Conservation (phyloP, 2,797 vertebrate genomes). For the Acridotheres tristis region DNA sequence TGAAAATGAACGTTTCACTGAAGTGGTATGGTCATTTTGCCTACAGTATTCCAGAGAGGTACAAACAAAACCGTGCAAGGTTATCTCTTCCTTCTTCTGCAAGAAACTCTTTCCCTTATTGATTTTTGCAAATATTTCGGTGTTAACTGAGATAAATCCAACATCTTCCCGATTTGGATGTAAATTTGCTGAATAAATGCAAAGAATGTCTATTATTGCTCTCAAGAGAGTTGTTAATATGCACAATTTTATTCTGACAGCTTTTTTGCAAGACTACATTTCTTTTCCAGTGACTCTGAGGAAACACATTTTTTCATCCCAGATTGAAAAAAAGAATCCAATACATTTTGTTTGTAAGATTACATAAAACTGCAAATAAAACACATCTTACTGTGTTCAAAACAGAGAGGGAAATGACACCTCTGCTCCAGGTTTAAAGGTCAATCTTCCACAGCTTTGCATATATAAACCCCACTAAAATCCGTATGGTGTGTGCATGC, state of each 20-base stretch:
- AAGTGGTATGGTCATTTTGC: background rate
- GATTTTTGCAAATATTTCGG: slow-evolving; percentile 33
- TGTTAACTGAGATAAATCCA: slow-evolving; percentile 25
- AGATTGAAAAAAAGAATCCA: background rate
- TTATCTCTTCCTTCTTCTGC: slow-evolving; percentile 15
- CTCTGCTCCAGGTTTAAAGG: background rate
- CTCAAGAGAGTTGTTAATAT: slow-evolving; percentile 38
- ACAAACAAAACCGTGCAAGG: background rate
- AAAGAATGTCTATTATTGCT: slow-evolving; percentile 36
- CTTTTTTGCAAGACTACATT: background rate
- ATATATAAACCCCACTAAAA: background rate
- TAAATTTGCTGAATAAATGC: slow-evolving; percentile 61
- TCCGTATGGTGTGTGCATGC: background rate
- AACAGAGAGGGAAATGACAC: background rate
- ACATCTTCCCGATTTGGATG: slow-evolving; percentile 14
- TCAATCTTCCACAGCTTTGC: background rate
- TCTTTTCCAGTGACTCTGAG: slow-evolving; percentile 1
- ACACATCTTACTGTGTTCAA: background rate
- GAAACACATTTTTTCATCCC: background rate
- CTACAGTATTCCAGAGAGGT: background rate
- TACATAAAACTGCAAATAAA: background rate
- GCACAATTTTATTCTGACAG: slow-evolving; percentile 12
- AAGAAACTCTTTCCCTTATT: background rate
- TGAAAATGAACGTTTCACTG: background rate
- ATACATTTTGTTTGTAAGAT: background rate